A percentile compares a stretch with the other conserved stretches of the same genome.
These are phyloP conservation scores for Tridacna gigas DNA, from an alignment of 2,888 invertebrate genomes.

Conservation along the genomic window DNA sequence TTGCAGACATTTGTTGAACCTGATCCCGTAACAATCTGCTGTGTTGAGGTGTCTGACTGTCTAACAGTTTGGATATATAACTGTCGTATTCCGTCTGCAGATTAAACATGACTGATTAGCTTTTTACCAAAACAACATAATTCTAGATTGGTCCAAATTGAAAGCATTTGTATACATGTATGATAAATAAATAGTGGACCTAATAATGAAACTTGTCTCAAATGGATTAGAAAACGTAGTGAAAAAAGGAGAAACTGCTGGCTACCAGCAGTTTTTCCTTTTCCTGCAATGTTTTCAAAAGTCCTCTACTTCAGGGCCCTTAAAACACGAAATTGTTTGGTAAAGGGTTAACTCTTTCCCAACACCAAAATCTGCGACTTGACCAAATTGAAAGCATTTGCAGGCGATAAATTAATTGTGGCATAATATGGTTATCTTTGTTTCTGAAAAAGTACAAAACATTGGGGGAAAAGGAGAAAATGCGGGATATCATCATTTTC, in stretches of 20 bases:
- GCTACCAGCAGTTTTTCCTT: neutral
- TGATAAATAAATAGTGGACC: no score
- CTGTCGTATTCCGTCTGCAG: conserved; percentile 83
- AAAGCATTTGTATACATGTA: no score
- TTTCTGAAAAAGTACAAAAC: no score
- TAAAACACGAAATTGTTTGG: neutral
- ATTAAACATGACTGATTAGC: neutral
- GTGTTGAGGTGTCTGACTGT: conserved; percentile 79
- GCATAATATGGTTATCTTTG: neutral
- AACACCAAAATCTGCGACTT: neutral
- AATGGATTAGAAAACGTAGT: neutral
- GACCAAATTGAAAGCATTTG: neutral
- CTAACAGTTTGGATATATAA: conserved; percentile 80
- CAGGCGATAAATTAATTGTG: neutral
- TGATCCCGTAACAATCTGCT: conserved; percentile 78
- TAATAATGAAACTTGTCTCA: no score
- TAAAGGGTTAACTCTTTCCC: neutral
- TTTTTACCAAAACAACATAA: neutral
- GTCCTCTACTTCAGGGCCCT: neutral
- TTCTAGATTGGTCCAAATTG: neutral
- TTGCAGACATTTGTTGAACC: conserved; percentile 78
- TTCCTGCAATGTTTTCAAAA: neutral
- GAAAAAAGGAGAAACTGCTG: neutral
- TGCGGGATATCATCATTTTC: neutral
- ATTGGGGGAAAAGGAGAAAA: neutral